Evolutionary conservation across 2,888 invertebrate species (phyloP), one percentile per base, ranked within the genome.

Genomic region (Meteorus colon): DNA sequence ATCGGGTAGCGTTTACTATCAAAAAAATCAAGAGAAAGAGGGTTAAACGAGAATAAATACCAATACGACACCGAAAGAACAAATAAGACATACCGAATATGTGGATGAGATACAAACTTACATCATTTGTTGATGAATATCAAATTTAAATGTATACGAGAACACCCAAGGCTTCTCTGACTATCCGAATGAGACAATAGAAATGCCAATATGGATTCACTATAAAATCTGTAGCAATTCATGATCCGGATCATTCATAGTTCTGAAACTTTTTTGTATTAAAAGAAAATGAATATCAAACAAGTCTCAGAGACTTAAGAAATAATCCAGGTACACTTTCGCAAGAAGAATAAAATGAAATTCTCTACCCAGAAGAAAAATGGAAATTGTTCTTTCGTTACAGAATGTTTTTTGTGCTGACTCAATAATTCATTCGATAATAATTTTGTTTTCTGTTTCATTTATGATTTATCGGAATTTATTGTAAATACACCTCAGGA

Each of bases 401-500:
- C 85, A 85, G 85, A 83, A 81, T 84, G 84, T 85, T 85, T 84
- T 84, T 87, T 86, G 87, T 87, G 87, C 88, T 87, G 86, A 88
- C 86, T 87, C 86, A 85, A 72, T 66, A 19, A 59, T 55, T 51
- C 31, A 27, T 59, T 66, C 24, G 65, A 67, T 24, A 66, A 66
- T 41, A 8, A 34, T 6, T 24, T 24, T 65, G 10, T 41, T 31
- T 66, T 37, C 16, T 72, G 62, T 62, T 72, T 51, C 31, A 31
- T 65, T 41, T 55, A 6, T 55, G 8, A 24, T 55, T 24, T 55
- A 6, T 19, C 19, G 55, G 55, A 55, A 19, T 55, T 73, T 19
- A 67, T 27, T 87, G 89, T 89, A 89, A 86, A 89, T 89, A 89
- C 86, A 86, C 86, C 85, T 78, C 70, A 86, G 86, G 86, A 88